Evolutionary conservation across 2,797 vertebrate species (phyloP).

Genomic region (Sebastes kiyomatsui): DNA sequence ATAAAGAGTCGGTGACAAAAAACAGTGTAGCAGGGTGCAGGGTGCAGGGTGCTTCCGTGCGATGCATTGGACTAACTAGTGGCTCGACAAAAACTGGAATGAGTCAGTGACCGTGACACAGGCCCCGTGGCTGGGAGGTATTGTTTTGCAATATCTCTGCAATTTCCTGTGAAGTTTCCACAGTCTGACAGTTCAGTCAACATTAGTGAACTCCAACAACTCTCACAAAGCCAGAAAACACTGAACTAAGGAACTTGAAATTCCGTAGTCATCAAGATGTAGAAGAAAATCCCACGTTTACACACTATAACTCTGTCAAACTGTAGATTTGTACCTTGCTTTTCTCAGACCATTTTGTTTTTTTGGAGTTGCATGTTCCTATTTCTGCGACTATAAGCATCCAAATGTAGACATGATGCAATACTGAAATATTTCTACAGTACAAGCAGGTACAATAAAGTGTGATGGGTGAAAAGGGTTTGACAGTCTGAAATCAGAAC

Average conservation of each 20-base stretch:
- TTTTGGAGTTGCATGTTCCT: not conserved
- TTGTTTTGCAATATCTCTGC: slow-evolving; percentile 43
- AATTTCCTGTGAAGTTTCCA: slow-evolving; percentile 28
- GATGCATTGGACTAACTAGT: slow-evolving; percentile 5
- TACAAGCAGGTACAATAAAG: not conserved
- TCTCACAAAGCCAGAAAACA: not conserved
- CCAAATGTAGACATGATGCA: slow-evolving; percentile 1
- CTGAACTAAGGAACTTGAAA: slow-evolving; percentile 1
- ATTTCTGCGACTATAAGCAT: not conserved
- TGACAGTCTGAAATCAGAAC: not conserved
- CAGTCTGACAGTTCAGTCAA: slow-evolving; percentile 43
- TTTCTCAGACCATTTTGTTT: not conserved
- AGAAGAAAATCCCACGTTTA: not conserved
- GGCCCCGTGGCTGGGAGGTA: slow-evolving; percentile 10
- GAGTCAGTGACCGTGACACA: slow-evolving; percentile 42
- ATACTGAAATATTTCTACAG: not conserved
- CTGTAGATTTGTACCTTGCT: not conserved
- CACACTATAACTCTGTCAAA: not conserved
- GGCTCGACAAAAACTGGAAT: slow-evolving; percentile 31
- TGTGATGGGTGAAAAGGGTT: slow-evolving; percentile 6
- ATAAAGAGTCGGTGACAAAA: slow-evolving; percentile 28
- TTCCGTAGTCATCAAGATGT: not conserved
- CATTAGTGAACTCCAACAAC: slow-evolving; percentile 36
- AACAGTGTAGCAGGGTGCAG: not conserved
- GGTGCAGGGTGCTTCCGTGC: not conserved